phyloP scores from a whole-genome alignment of 2,888 invertebrate genomes.

The Cataglyphis cursor region DNA sequence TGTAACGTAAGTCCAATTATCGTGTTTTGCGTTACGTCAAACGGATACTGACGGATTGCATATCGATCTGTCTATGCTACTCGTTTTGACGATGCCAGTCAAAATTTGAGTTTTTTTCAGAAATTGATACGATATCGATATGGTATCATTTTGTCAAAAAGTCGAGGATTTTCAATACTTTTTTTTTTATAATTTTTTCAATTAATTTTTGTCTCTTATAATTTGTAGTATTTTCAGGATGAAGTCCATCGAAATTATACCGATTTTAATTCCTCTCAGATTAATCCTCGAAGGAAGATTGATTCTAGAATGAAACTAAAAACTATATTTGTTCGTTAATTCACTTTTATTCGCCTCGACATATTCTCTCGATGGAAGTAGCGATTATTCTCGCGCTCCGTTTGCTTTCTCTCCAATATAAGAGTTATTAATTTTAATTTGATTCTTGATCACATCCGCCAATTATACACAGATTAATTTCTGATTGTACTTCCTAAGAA shows the following conservation, averaged over 20 bases:
- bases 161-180: not conserved
- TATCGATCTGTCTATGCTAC: not conserved
- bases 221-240: not conserved
- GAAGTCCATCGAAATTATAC: not conserved
- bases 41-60: slow-evolving; percentile 1
- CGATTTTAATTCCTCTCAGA: not conserved
- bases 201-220: not conserved
- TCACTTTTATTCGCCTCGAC: not conserved
- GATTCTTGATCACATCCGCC: not conserved
- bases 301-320: not conserved
- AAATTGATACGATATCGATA: not conserved
- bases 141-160: not conserved
- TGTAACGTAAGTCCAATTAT: slow-evolving; percentile 68
- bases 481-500: not conserved
- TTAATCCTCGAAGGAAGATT: not conserved
- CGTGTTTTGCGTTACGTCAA: slow-evolving; percentile 22
- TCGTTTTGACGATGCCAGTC: not conserved
- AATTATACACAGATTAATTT: not conserved
- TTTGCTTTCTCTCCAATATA: not conserved
- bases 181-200: not conserved
- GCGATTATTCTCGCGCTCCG: not conserved
- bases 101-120: not conserved
- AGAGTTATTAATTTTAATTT: slow-evolving; percentile 11
- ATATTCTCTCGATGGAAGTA: not conserved
- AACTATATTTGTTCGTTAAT: not conserved